Evolutionary conservation across 2,888 invertebrate genomes (phyloP), one percentile per base, ranked within the genome.

Genomic region (Rugalucina vietnamica): DNA sequence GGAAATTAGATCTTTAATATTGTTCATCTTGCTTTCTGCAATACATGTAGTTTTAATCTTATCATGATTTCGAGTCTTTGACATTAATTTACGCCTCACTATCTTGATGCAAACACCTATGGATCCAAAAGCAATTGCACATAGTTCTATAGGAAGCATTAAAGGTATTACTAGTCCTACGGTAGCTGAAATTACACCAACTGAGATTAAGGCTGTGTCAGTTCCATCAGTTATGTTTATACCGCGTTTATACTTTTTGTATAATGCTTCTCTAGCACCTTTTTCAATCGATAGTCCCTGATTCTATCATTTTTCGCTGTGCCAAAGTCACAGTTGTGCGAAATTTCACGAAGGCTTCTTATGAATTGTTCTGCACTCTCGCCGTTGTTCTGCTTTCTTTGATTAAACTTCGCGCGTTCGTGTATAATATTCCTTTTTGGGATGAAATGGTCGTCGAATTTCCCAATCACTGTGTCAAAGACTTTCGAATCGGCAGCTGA

Each of bases 351-450:
- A 37, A 84, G 60, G 60, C 29, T 24, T 21, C 84, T 24, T 27
- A 84, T 54, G 57, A 78, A 81, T n/a, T 24, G 5, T 70, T 84
- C 84, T 12, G 78, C 79, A 39, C 74, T 49, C 65, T 84, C 81
- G 39, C 81, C 84, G 4, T 18, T 34, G 21, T 57, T 72, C 54
- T 85, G 82, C 10, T 18, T 65, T 18, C 76, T 21, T 39, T 79
- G 76, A 70, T 79, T 77, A 37, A 84, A 81, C 72, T 57, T 84
- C 0, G 77, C 82, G 18, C 82, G 14, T 49, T 86, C 86, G 27
- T 79, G 70, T 24, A 86, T 81, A 10, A 81, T 32, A 49, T 86
- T 84, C 8, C 77, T 69, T 69, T 83, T 86, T 14, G 83, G 83
- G 24, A 80, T 72, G 60, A 82, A 82, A 74, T 82, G 76, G 43